Evolutionary conservation across 2,888 invertebrate genomes (phyloP).

Genomic region (Gisinianus flammeolus): DNA sequence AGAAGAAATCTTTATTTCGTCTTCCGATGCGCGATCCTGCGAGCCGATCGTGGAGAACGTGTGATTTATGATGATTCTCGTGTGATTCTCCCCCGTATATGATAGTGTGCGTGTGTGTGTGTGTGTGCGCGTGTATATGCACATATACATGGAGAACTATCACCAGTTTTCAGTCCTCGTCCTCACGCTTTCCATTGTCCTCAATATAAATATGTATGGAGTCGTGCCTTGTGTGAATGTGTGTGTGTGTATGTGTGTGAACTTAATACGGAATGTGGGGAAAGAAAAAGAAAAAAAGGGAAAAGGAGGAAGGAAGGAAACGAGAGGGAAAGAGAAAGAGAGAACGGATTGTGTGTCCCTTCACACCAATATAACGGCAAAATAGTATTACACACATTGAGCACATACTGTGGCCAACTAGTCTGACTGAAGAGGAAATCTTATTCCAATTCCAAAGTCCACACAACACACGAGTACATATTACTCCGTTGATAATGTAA

Average conservation of each 20-base stretch:
- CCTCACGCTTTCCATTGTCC: not conserved
- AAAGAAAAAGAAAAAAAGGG: not conserved
- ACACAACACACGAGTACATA: not conserved
- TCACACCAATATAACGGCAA: not conserved
- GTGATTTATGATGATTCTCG: slow-evolving; percentile 56
- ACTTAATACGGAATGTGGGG: not conserved
- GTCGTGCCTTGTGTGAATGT: not conserved
- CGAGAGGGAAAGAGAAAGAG: not conserved
- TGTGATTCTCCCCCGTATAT: slow-evolving; percentile 46
- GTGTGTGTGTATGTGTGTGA: not conserved
- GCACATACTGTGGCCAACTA: too few species aligned
- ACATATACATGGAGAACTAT: not conserved
- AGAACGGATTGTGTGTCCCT: not conserved
- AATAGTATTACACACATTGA: not conserved
- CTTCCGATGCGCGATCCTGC: slow-evolving; percentile 15
- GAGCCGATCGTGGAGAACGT: slow-evolving; percentile 37
- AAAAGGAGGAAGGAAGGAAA: not conserved
- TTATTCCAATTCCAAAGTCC: slow-evolving; percentile 2
- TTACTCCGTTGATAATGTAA: not conserved
- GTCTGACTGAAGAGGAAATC: not conserved
- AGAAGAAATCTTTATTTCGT: slow-evolving; percentile 32
- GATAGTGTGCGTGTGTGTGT: not conserved
- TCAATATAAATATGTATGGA: not conserved
- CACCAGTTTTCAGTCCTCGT: not conserved
- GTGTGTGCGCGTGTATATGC: not conserved